These are phyloP conservation scores for Pararge aegeria DNA, from an alignment of 1,140 invertebrate genomes.

Conservation along the genomic window DNA sequence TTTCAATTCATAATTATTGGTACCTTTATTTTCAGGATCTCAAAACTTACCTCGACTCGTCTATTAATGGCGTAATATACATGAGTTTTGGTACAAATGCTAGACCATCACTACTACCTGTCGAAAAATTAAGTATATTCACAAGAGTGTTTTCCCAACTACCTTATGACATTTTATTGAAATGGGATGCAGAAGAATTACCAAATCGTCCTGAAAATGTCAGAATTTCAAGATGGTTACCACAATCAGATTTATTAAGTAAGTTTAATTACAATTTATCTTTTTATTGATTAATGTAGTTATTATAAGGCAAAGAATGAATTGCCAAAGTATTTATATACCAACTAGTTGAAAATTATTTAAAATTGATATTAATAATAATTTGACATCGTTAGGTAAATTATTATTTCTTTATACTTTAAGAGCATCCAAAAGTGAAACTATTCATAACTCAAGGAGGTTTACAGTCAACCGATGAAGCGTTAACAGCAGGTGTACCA, in stretches of 20 bases:
- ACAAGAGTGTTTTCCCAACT: conserved; percentile 65
- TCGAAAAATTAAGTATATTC: conserved; percentile 58
- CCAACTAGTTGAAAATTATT: too few species aligned
- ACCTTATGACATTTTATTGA: conserved; percentile 75
- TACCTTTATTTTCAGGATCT: conserved; percentile 56
- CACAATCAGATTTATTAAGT: conserved; percentile 32
- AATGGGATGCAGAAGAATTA: conserved; percentile 61
- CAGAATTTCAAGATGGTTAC: conserved; percentile 29
- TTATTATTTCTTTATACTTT: conserved; percentile 10
- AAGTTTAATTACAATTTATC: conserved; percentile 8
- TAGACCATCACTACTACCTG: conserved; percentile 60
- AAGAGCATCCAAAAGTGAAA: conserved; percentile 38
- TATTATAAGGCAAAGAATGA: background rate
- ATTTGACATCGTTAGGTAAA: too few species aligned
- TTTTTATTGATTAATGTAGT: background rate
- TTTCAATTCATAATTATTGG: background rate
- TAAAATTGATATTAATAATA: too few species aligned
- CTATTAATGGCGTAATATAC: conserved; percentile 80
- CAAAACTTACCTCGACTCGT: conserved; percentile 76
- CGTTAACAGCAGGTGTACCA: conserved; percentile 33
- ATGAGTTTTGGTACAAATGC: conserved; percentile 82
- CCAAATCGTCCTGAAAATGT: conserved; percentile 70
- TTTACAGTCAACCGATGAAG: conserved; percentile 47
- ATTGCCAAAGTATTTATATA: too few species aligned
- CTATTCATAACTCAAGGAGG: conserved; percentile 62